Evolutionary conservation across 2,113 vertebrate species (phyloP).

Genomic region (human): GRCh38 chr2:49818001-49818500

Average conservation of each 20-base stretch:
- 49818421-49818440: background rate
- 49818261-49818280: background rate
- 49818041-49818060: background rate
- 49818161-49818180: background rate
- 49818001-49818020: background rate
- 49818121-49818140: background rate
- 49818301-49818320: background rate
- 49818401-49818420: background rate
- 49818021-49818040: background rate
- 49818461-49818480: background rate
- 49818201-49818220: background rate
- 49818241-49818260: background rate
- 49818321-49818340: background rate
- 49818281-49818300: background rate
- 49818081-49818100: background rate
- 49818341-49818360: background rate
- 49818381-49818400: background rate
- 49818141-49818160: background rate
- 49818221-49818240: background rate
- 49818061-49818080: background rate
- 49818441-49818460: background rate
- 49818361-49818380: background rate
- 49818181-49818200: background rate
- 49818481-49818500: background rate
- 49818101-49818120: background rate